Evolutionary conservation across 1,140 invertebrate genomes (phyloP).

Genomic region (Ridgeia piscesae): DNA sequence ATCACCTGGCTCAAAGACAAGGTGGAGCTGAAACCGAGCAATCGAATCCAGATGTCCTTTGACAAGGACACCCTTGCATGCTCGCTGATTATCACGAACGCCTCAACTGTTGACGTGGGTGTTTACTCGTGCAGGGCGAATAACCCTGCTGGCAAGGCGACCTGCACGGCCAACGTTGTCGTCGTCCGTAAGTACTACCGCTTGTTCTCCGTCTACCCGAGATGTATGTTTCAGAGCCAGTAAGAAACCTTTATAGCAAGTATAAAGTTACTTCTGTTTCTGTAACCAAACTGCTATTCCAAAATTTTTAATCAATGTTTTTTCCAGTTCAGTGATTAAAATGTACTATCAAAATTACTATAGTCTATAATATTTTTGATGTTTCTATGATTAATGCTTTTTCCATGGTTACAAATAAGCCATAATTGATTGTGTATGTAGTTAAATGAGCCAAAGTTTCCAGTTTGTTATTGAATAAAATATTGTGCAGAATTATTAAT

Average conservation of each 20-base stretch:
- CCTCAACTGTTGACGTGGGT: constrained; percentile 85
- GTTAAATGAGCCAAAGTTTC: not conserved
- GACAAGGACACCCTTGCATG: constrained; percentile 25
- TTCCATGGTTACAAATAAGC: too few species aligned
- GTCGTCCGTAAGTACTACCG: constrained; percentile 59
- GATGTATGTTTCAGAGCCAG: not conserved
- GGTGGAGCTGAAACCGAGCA: constrained; percentile 16
- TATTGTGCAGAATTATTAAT: too few species aligned
- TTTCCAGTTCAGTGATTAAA: too few species aligned
- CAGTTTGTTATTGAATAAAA: not conserved
- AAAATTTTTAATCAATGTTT: not conserved
- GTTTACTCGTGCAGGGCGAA: constrained; percentile 90
- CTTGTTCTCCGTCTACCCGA: not conserved
- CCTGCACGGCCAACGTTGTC: constrained; percentile 86
- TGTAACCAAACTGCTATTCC: not conserved
- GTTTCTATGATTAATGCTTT: too few species aligned
- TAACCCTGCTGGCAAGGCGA: constrained; percentile 83
- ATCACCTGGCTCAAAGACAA: constrained; percentile 38
- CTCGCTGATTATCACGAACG: constrained; percentile 75
- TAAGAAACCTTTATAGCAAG: not conserved
- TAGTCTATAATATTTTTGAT: too few species aligned
- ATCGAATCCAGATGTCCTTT: constrained; percentile 17
- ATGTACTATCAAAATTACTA: too few species aligned
- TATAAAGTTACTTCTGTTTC: not conserved
- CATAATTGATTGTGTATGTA: too few species aligned